Conservation (phyloP, 2,888 invertebrate genomes). For the Mechanitis messenoides region DNA sequence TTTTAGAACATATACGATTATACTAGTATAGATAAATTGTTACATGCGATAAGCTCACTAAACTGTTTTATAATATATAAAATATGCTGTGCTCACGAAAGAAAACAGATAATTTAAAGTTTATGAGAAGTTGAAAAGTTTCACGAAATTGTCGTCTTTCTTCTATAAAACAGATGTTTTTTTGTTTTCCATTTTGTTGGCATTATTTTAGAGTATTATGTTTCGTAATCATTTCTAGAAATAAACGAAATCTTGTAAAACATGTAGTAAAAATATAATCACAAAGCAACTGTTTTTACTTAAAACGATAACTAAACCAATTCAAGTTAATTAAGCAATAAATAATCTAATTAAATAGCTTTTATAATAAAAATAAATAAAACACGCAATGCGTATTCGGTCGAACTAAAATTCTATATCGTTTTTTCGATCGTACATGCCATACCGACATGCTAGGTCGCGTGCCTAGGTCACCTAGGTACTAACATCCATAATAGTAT, state of each 20-base stretch:
- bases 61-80: too few relatives aligned
- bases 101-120: neutral
- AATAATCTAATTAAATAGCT: constrained; percentile 20
- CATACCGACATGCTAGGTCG: constrained; percentile 34
- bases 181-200: too few relatives aligned
- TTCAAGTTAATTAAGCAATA: constrained; percentile 29
- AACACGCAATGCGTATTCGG: constrained; percentile 26
- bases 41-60: neutral
- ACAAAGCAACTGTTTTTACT: constrained; percentile 24
- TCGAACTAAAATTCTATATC: constrained; percentile 30
- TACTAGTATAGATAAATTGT: neutral
- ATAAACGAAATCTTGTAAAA: too few relatives aligned
- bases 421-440: constrained; percentile 31
- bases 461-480: constrained; percentile 35
- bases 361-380: constrained; percentile 13
- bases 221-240: too few relatives aligned
- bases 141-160: neutral
- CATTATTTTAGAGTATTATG: too few relatives aligned
- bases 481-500: constrained; percentile 8
- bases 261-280: neutral
- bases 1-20: too few relatives aligned
- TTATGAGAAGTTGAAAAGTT: neutral
- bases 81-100: neutral
- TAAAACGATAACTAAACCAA: constrained; percentile 24
- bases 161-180: too few relatives aligned